Percentiles rank a stretch among this genome's conserved stretches.
phyloP scores from a whole-genome alignment of 2,888 invertebrate species.

The Desoria tigrina region DNA sequence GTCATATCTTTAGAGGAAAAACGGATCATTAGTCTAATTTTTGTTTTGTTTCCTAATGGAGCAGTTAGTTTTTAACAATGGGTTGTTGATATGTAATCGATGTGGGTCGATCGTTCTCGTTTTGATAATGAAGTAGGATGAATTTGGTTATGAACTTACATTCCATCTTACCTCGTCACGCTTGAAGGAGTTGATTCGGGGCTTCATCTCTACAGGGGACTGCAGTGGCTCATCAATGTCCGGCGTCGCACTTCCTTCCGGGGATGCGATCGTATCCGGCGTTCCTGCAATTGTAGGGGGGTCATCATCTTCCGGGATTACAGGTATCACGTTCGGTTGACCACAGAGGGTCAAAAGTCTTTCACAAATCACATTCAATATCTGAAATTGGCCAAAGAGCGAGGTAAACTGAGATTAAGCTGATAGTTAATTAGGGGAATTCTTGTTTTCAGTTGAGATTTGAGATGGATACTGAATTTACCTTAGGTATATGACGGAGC shows the following conservation, averaged over 20 bases:
- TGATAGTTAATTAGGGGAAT: background rate
- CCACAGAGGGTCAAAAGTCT: slow-evolving; percentile 71
- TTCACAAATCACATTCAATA: slow-evolving; percentile 76
- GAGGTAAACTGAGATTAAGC: background rate
- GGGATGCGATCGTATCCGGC: slow-evolving; percentile 43
- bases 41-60: too few relatives aligned
- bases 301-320: slow-evolving; percentile 50
- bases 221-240: slow-evolving; percentile 56
- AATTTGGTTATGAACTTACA: too few relatives aligned
- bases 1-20: too few relatives aligned
- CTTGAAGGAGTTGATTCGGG: slow-evolving; percentile 43
- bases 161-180: slow-evolving; percentile 6
- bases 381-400: slow-evolving; percentile 61
- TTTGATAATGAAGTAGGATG: too few relatives aligned
- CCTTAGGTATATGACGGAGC: slow-evolving; percentile 77
- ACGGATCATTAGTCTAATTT: too few relatives aligned
- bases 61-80: too few relatives aligned
- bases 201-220: slow-evolving; percentile 55
- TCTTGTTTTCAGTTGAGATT: background rate
- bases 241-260: slow-evolving; percentile 47
- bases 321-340: slow-evolving; percentile 65
- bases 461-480: slow-evolving; percentile 56
- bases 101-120: too few relatives aligned
- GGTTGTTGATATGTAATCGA: too few relatives aligned
- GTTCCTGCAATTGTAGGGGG: slow-evolving; percentile 53